Conservation (phyloP, 2,113 vertebrate species). For the Nothocercus nigrocapillus region DNA sequence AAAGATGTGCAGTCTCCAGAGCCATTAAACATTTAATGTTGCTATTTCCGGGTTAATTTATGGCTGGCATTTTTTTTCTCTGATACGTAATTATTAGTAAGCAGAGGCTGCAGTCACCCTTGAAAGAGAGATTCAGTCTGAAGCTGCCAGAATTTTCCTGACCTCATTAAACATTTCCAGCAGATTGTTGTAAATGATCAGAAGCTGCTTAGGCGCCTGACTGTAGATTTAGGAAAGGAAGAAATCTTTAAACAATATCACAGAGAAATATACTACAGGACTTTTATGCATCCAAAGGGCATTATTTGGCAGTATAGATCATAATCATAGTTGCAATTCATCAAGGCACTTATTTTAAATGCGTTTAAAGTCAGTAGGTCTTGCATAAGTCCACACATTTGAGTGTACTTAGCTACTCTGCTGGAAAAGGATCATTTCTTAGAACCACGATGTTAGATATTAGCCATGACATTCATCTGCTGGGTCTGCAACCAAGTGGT, state of each 20-base stretch:
- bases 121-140: conserved; percentile 32
- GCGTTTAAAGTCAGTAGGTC: background rate
- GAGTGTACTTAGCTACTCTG: background rate
- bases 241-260: background rate
- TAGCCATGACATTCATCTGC: background rate
- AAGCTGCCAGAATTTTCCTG: conserved; percentile 64
- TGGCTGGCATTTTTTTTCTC: background rate
- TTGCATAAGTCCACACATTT: background rate
- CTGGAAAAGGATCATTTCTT: background rate
- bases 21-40: conserved; percentile 63
- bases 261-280: background rate
- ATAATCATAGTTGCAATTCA: background rate
- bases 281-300: background rate
- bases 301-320: background rate
- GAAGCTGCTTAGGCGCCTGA: conserved; percentile 33
- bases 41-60: conserved; percentile 70
- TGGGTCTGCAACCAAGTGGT: background rate
- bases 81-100: conserved; percentile 49
- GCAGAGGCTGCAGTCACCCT: conserved; percentile 40
- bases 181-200: conserved; percentile 44
- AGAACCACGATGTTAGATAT: background rate
- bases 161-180: conserved; percentile 21
- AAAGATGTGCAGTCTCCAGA: conserved; percentile 44
- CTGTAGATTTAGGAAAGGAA: conserved; percentile 37
- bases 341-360: background rate